Evolutionary conservation across 37 sponge, comb jelly and placozoan species (phyloP), one percentile per base, ranked within the genome.

Genomic region (Halisarca cf. caerulea): DNA sequence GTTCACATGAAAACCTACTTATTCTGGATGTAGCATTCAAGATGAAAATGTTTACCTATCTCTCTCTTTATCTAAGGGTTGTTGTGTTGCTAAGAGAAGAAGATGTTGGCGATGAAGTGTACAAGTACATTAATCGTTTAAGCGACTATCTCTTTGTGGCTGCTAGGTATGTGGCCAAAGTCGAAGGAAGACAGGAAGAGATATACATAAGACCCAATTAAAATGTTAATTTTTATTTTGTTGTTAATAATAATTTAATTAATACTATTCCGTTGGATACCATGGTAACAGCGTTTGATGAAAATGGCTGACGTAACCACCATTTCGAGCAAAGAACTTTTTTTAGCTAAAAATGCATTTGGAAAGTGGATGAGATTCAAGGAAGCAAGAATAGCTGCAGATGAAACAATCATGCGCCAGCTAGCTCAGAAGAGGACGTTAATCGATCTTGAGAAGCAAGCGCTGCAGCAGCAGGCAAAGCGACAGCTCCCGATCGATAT

Each of bases 61-160:
- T 55, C 57, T 55, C 17, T 20, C 57, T 55, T 17, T 17, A 55
- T 17, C 57, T 20, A 72, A 94, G 95, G 71, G 86, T 96, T 42
- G 92, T 91, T 0, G 94, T 94, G 3, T 87, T 96, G 58, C 79
- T 86, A 23, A 80, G 83, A 21, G 82, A 89, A 41, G 92, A 85
- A 32, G 44, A 86, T 23, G 85, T 96, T 37, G 90, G 91, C n/a
- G 72, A 79, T 1, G 86, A 75, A 28, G 92, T 94, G 5, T 82
- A 80, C 57, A 94, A 85, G 44, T 96, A 94, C 72, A 66, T 96
- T 21, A 96, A 96, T 64, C 86, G 95, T 36, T 75, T 95, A 71
- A 92, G 93, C 74, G 95, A 95, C 83, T 92, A 89, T 37, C 85
- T 95, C 53, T 95, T 95, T 78, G 83, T 87, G 9, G 90, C 93